Conservation (phyloP, 2,797 vertebrate genomes). For the Neosalanx taihuensis region DNA sequence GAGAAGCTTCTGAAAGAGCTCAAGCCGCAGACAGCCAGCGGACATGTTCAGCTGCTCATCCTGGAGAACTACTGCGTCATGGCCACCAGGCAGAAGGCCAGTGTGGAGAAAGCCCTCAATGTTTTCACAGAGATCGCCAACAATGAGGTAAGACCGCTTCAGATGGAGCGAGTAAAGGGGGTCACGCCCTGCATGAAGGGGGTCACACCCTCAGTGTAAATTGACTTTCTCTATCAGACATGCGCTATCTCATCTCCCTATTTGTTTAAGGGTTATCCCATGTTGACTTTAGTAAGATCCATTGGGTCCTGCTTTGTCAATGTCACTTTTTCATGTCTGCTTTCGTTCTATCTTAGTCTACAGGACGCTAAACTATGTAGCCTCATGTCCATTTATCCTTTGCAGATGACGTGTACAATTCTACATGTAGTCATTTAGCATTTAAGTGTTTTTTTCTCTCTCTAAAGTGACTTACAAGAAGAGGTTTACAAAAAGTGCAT, state of each 20-base stretch:
- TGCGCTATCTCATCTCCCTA: constrained; percentile 13
- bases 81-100: constrained; percentile 92
- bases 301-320: neutral
- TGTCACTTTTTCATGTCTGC: neutral
- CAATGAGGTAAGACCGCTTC: constrained; percentile 81
- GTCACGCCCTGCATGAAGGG: neutral
- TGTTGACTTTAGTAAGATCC: constrained; percentile 15
- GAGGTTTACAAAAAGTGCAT: too few relatives aligned
- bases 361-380: neutral
- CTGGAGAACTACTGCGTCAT: constrained; percentile 93
- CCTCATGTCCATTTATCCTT: neutral
- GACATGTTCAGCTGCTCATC: constrained; percentile 85
- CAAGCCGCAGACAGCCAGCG: constrained; percentile 88
- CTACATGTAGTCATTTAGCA: too few relatives aligned
- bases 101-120: constrained; percentile 86
- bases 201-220: constrained; percentile 24
- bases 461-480: too few relatives aligned
- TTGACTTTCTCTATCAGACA: constrained; percentile 16
- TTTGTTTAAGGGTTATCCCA: constrained; percentile 11
- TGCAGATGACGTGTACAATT: neutral
- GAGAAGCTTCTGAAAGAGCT: constrained; percentile 95
- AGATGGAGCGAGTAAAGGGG: constrained; percentile 25
- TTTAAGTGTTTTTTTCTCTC: too few relatives aligned
- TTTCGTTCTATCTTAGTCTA: neutral
- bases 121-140: constrained; percentile 90